Percentiles rank a stretch among this genome's conserved stretches.
Conservation (phyloP, 2,113 vertebrate genomes). For the Phyllopteryx taeniolatus region DNA sequence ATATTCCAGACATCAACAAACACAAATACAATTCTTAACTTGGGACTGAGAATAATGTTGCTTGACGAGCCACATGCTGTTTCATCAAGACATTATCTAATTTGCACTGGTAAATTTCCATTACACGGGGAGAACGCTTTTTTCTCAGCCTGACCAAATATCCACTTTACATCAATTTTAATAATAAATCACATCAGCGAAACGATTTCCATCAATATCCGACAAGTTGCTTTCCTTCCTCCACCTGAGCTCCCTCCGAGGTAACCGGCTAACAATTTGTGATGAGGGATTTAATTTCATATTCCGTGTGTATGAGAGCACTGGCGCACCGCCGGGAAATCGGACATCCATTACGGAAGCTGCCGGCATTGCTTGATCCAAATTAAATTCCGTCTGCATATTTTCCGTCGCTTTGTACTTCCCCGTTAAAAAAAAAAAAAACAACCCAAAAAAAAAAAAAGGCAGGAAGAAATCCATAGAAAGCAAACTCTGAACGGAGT, state of each 20-base stretch:
- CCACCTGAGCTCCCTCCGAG: background rate
- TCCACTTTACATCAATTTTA: background rate
- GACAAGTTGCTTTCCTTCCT: background rate
- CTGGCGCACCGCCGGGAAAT: background rate
- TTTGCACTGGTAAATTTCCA: too few species aligned
- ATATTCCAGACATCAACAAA: too few species aligned
- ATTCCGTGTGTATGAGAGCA: background rate
- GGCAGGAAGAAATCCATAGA: background rate
- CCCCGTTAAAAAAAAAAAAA: background rate
- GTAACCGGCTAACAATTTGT: background rate
- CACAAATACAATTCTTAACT: too few species aligned
- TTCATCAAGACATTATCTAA: too few species aligned
- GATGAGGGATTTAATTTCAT: background rate
- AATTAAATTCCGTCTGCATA: background rate
- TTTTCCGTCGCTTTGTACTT: background rate
- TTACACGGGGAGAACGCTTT: background rate
- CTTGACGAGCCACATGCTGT: too few species aligned
- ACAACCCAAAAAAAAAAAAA: background rate
- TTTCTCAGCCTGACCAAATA: background rate
- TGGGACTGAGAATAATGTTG: too few species aligned
- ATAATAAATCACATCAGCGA: background rate
- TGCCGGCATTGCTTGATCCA: background rate
- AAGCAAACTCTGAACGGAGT: conserved; percentile 4
- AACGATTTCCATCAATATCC: background rate
- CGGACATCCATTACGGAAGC: background rate